These are phyloP conservation scores for Eupithecia subumbrata DNA, from an alignment of 2,888 invertebrate species.

Conservation along the genomic window DNA sequence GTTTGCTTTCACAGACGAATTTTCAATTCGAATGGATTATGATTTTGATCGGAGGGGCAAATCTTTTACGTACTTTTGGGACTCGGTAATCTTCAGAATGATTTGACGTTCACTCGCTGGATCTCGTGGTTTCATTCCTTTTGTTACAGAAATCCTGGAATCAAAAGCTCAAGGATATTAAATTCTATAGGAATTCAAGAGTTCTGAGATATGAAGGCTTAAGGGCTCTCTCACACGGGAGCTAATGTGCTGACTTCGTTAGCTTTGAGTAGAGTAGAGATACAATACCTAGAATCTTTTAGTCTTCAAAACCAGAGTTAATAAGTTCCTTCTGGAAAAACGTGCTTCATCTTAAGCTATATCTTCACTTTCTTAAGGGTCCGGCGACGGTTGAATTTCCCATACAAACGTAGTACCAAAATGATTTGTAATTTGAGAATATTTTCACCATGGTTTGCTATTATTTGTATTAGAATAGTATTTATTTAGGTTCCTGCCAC, in stretches of 20 bases:
- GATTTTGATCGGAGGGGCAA: constrained; percentile 33
- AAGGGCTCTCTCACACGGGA: not conserved
- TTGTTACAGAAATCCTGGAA: constrained; percentile 29
- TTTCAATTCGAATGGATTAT: constrained; percentile 45
- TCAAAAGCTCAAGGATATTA: constrained; percentile 29
- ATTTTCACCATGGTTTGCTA: too few relatives aligned
- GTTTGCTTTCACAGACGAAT: constrained; percentile 46
- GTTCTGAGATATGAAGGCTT: constrained; percentile 13
- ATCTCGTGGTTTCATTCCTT: constrained; percentile 32
- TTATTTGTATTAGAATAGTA: too few relatives aligned
- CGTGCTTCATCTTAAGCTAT: not conserved
- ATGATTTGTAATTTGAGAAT: too few relatives aligned
- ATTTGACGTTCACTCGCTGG: constrained; percentile 26
- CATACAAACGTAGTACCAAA: too few relatives aligned
- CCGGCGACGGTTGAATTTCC: too few relatives aligned
- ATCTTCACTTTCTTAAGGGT: not conserved
- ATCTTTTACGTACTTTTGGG: constrained; percentile 31
- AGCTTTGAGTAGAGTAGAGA: not conserved
- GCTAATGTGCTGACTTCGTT: not conserved
- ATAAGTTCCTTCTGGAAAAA: not conserved
- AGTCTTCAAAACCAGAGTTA: not conserved
- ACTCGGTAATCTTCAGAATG: constrained; percentile 31
- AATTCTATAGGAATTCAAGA: constrained; percentile 27
- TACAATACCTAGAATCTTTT: not conserved
- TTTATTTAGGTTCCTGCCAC: too few relatives aligned